Conservation (phyloP, 2,113 vertebrate genomes). For the Corydoras sp. region DNA sequence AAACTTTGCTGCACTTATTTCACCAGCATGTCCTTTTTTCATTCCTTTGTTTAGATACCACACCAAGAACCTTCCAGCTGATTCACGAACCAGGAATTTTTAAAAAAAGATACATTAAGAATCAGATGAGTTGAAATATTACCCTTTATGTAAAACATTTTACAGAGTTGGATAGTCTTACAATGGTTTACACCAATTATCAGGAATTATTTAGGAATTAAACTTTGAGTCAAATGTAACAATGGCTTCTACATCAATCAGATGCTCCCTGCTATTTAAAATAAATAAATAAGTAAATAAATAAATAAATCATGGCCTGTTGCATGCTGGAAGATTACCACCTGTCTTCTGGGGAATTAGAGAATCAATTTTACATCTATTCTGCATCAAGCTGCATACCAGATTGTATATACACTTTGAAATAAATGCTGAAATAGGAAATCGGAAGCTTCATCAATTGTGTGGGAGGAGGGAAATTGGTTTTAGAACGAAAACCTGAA, state of each 20-base stretch:
- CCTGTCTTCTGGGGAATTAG: not conserved
- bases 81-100: too few relatives aligned
- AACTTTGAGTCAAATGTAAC: not conserved
- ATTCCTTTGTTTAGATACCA: too few relatives aligned
- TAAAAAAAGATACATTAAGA: too few relatives aligned
- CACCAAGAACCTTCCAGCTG: too few relatives aligned
- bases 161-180: too few relatives aligned
- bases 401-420: not conserved
- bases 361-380: constrained; percentile 10
- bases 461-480: not conserved
- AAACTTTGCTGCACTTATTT: too few relatives aligned
- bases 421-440: not conserved
- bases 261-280: too few relatives aligned
- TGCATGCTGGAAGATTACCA: not conserved
- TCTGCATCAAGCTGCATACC: constrained; percentile 1
- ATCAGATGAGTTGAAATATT: too few relatives aligned
- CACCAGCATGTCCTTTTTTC: too few relatives aligned
- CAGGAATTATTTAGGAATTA: not conserved
- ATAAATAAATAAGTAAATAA: not conserved
- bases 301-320: not conserved
- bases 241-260: not conserved
- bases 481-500: not conserved
- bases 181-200: not conserved
- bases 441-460: constrained; percentile 4
- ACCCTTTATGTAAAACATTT: too few relatives aligned